Evolutionary conservation across 1,140 invertebrate genomes (phyloP).

Genomic region (Zaprionus taronus): DNA sequence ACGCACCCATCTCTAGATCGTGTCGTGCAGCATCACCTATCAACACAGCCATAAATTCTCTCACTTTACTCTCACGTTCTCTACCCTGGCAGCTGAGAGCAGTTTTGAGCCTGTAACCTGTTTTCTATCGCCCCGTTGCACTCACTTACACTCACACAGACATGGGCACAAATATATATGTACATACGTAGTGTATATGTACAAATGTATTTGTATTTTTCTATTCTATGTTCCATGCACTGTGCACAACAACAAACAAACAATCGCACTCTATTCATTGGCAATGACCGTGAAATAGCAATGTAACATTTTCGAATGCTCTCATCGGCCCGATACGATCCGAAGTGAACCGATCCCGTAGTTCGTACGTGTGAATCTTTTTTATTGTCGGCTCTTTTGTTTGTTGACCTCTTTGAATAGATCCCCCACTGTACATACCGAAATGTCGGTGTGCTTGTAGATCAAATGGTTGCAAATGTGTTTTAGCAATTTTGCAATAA

Average conservation of each 20-base stretch:
- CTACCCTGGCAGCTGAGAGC: constrained; percentile 6
- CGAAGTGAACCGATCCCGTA: neutral
- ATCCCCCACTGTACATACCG: constrained; percentile 6
- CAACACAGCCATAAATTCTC: constrained; percentile 54
- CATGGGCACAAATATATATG: constrained; percentile 6
- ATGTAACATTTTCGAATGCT: constrained; percentile 42
- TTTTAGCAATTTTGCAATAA: neutral
- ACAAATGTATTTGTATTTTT: neutral
- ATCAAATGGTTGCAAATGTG: neutral
- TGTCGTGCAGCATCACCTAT: constrained; percentile 18
- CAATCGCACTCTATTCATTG: constrained; percentile 61
- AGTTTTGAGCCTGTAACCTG: constrained; percentile 54
- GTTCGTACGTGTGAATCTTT: constrained; percentile 63
- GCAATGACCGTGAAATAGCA: constrained; percentile 76
- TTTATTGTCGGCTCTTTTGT: constrained; percentile 62
- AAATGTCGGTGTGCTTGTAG: neutral
- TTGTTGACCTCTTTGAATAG: constrained; percentile 73
- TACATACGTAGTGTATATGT: neutral
- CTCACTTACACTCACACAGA: constrained; percentile 31
- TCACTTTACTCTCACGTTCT: constrained; percentile 10
- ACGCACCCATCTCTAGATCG: neutral
- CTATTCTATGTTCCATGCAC: constrained; percentile 33
- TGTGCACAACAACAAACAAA: constrained; percentile 29
- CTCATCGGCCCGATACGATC: constrained; percentile 23
- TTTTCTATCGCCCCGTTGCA: constrained; percentile 58